Evolutionary conservation across 1,140 invertebrate species (phyloP).

Genomic region (Propsilocerus akamusi): DNA sequence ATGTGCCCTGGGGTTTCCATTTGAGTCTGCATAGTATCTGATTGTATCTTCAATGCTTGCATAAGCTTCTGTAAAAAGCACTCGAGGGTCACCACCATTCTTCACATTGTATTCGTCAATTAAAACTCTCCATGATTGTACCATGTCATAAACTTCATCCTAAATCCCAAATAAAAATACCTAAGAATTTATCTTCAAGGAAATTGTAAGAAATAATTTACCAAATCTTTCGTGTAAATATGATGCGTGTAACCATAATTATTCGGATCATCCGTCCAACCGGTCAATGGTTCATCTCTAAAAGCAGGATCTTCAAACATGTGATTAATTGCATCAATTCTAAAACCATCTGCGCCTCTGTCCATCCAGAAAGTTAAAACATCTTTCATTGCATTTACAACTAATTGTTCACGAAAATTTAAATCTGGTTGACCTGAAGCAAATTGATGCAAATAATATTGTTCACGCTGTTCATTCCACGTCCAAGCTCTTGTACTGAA

Average conservation of each 20-base stretch:
- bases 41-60: constrained; percentile 27
- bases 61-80: constrained; percentile 40
- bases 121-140: constrained; percentile 39
- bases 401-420: constrained; percentile 37
- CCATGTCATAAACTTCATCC: constrained; percentile 35
- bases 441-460: constrained; percentile 45
- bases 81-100: constrained; percentile 25
- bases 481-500: constrained; percentile 33
- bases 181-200: constrained; percentile 15
- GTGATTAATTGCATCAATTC: constrained; percentile 37
- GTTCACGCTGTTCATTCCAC: constrained; percentile 27
- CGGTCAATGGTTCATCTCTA: constrained; percentile 28
- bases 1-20: constrained; percentile 33
- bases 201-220: constrained; percentile 7
- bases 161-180: constrained; percentile 5
- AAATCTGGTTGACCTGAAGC: constrained; percentile 43
- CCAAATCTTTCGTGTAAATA: constrained; percentile 33
- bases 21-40: constrained; percentile 28
- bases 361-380: constrained; percentile 42
- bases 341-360: constrained; percentile 48
- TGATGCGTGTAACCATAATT: constrained; percentile 32
- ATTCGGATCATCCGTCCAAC: constrained; percentile 21
- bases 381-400: constrained; percentile 35
- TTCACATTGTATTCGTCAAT: constrained; percentile 32
- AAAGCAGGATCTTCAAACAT: constrained; percentile 30